phyloP scores from a whole-genome alignment of 2,888 invertebrate species.

The Aproaerema taeniolella region DNA sequence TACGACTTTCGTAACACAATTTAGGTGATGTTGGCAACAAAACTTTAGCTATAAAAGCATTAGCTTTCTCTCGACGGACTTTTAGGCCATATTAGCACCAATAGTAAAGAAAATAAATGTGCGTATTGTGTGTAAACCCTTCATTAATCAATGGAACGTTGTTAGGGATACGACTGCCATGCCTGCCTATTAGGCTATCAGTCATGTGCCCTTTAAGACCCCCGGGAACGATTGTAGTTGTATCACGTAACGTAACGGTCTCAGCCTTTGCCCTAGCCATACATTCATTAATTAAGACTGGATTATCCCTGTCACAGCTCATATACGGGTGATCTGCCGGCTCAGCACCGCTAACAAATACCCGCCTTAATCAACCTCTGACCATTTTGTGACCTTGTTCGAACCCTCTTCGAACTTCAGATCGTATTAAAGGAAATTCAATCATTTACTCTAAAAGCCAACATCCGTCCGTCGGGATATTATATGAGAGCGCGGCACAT shows the following conservation, averaged over 20 bases:
- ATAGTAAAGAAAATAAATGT: no score
- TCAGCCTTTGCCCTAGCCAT: conserved; percentile 27
- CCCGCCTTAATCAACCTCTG: conserved; percentile 9
- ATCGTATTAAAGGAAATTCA: conserved; percentile 8
- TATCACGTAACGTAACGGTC: conserved; percentile 22
- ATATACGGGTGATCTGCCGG: conserved; percentile 32
- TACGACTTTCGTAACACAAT: no score
- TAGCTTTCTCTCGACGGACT: no score
- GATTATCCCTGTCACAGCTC: conserved; percentile 36
- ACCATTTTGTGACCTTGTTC: conserved; percentile 1
- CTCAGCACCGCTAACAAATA: conserved; percentile 18
- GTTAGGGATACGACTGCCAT: background rate
- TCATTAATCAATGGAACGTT: background rate
- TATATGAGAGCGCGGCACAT: conserved; percentile 2
- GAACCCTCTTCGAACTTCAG: background rate
- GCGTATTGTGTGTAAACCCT: no score
- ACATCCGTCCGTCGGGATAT: conserved; percentile 4
- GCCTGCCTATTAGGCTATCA: conserved; percentile 16
- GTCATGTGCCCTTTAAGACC: conserved; percentile 17
- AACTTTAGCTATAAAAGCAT: no score
- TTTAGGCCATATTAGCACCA: no score
- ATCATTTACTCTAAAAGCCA: conserved; percentile 11
- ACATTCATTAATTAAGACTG: conserved; percentile 38
- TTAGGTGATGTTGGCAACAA: no score
- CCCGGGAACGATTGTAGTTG: conserved; percentile 21